These are phyloP conservation scores for Ichneumoninae sp. DNA, from an alignment of 2,888 invertebrate species.

Conservation along the genomic window DNA sequence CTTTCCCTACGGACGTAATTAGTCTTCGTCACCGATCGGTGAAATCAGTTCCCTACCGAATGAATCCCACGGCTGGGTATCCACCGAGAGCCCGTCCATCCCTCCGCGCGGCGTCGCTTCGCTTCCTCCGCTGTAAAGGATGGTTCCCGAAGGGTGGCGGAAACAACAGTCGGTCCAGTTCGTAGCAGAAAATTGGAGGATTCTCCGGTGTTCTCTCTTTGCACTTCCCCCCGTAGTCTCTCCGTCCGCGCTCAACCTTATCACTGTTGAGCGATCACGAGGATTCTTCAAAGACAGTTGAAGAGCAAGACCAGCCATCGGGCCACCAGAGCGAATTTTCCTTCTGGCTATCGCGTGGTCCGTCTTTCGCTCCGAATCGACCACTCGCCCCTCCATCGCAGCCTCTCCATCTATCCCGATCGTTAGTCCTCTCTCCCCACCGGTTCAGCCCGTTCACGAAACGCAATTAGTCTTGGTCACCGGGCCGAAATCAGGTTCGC, in stretches of 20 bases:
- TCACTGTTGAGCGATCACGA: slow-evolving; percentile 50
- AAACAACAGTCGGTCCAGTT: slow-evolving; percentile 43
- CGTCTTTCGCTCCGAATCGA: neutral
- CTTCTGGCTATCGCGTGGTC: neutral
- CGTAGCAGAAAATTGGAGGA: slow-evolving; percentile 48
- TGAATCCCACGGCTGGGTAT: slow-evolving; percentile 16
- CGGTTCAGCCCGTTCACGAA: slow-evolving; percentile 59
- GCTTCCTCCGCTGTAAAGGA: slow-evolving; percentile 45
- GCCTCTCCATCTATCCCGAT: slow-evolving; percentile 58
- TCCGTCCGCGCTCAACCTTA: slow-evolving; percentile 7
- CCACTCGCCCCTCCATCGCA: slow-evolving; percentile 19
- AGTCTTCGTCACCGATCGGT: slow-evolving; percentile 66
- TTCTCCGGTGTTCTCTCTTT: slow-evolving; percentile 10
- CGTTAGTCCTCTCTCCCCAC: slow-evolving; percentile 42
- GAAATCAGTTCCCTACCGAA: slow-evolving; percentile 59
- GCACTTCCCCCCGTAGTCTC: neutral
- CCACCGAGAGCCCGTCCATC: slow-evolving; percentile 16
- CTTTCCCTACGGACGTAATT: slow-evolving; percentile 65
- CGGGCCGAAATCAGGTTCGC: slow-evolving; percentile 64
- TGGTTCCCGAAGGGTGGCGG: slow-evolving; percentile 40
- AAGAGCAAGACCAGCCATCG: neutral
- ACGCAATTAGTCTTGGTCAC: slow-evolving; percentile 71
- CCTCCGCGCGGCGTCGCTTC: slow-evolving; percentile 20
- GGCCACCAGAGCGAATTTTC: slow-evolving; percentile 48
- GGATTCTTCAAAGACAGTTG: slow-evolving; percentile 51